Conservation (phyloP, 2,888 invertebrate genomes). For the Chaitophorus viminalis region DNA sequence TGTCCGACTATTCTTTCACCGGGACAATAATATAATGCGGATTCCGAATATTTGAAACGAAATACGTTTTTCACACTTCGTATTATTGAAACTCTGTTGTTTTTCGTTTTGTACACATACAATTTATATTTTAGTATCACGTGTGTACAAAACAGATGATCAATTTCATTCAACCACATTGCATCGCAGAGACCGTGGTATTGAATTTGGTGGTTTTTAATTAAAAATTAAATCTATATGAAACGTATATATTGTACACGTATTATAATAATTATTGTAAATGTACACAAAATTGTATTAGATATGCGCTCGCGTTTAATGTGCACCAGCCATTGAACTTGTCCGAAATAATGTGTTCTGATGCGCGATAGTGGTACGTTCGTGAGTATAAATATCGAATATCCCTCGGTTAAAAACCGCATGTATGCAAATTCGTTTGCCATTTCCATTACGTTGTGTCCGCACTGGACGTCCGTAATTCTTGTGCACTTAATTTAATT, state of each 20-base stretch:
- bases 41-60: too few relatives aligned
- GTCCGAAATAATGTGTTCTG: not conserved
- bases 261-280: not conserved
- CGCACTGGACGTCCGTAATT: conserved; percentile 3
- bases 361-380: not conserved
- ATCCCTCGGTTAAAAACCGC: conserved; percentile 3
- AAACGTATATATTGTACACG: not conserved
- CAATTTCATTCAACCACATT: not conserved
- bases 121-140: not conserved
- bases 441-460: not conserved
- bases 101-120: not conserved
- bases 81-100: not conserved
- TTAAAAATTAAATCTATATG: not conserved
- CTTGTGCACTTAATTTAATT: not conserved
- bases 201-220: not conserved
- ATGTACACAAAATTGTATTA: not conserved
- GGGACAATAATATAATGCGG: too few relatives aligned
- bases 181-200: not conserved
- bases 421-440: not conserved
- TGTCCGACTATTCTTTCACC: too few relatives aligned
- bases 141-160: not conserved
- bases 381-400: not conserved
- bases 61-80: not conserved
- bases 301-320: not conserved
- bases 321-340: not conserved